Evolutionary conservation across 1,140 invertebrate species (phyloP).

Genomic region (Atopsyche davidsoni): DNA sequence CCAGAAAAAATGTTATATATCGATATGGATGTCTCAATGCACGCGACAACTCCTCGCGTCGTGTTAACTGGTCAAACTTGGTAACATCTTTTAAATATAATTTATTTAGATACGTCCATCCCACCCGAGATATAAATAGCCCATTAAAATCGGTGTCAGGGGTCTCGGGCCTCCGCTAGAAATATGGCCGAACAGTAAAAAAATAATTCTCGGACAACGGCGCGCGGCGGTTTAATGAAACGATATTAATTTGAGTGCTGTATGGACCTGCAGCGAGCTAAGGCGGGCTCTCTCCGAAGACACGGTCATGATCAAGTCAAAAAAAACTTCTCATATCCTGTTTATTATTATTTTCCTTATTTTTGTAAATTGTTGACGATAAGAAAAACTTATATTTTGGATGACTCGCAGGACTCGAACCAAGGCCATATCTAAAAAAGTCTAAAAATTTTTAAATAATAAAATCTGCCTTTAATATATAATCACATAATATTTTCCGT

Average conservation of each 20-base stretch:
- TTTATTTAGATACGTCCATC: slow-evolving; percentile 1
- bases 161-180: not conserved
- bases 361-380: too few relatives aligned
- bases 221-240: slow-evolving; percentile 12
- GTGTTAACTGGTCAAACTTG: slow-evolving; percentile 1
- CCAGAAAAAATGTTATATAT: slow-evolving; percentile 2
- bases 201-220: slow-evolving; percentile 11
- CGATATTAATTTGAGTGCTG: slow-evolving; percentile 15
- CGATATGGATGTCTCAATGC: slow-evolving; percentile 5
- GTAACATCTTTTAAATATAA: not conserved
- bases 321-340: too few relatives aligned
- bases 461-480: too few relatives aligned
- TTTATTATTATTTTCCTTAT: too few relatives aligned
- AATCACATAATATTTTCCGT: too few relatives aligned
- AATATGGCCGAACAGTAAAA: slow-evolving; percentile 14
- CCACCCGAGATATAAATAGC: not conserved
- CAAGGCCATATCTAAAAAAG: too few relatives aligned
- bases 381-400: too few relatives aligned
- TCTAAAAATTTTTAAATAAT: too few relatives aligned
- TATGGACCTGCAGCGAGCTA: too few relatives aligned
- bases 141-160: slow-evolving; percentile 5
- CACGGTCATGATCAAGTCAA: too few relatives aligned
- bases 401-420: too few relatives aligned
- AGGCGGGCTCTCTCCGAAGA: too few relatives aligned
- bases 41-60: not conserved